Evolutionary conservation across 23 tunicate genomes (phyloP), one percentile per base, ranked within the genome.

Genomic region (Phallusia fumigata): DNA sequence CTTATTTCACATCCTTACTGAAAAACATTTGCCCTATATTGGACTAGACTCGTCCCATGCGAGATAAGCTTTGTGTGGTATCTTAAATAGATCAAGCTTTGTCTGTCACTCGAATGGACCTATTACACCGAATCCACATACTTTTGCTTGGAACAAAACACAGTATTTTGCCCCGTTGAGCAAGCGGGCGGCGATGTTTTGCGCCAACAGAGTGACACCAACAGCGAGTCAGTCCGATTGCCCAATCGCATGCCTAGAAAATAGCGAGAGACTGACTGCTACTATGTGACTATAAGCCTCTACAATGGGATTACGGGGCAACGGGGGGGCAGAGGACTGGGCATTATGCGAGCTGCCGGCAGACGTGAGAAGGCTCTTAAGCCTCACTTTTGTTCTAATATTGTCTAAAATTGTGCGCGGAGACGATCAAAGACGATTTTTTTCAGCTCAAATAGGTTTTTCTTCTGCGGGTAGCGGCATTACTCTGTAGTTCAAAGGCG

Each of bases 351-450:
- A 11, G 69, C 69, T 58, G 69, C 16, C 69, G 69, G 28, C 16
- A 58, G 69, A 58, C 69, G 26, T 58, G 28, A 58, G 69, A 24
- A 58, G 69, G 28, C 28, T 58, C 69, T 58, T 58, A 58, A 24
- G 69, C 26, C 69, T 58, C 69, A 58, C 69, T 58, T 58, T 58
- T 58, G 69, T 58, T 58, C 69, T 58, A 58, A 58, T 58, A 24
- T 24, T 58, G 69, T 58, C 69, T 58, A 16, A 58, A 58, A 58
- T 58, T 58, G 69, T 24, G 28, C 69, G 69, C 11, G 16, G 28
- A 24, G 15, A 22, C 11, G 69, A 58, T 58, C 69, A 58, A 58
- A 58, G 69, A 24, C 69, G 28, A 58, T 58, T 58, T 58, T 58
- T 13, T 51, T 51, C 13, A 21, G 69, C 69, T 58, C 15, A 24